Evolutionary conservation across 2,888 invertebrate genomes (phyloP).

Genomic region (Acheta domesticus): DNA sequence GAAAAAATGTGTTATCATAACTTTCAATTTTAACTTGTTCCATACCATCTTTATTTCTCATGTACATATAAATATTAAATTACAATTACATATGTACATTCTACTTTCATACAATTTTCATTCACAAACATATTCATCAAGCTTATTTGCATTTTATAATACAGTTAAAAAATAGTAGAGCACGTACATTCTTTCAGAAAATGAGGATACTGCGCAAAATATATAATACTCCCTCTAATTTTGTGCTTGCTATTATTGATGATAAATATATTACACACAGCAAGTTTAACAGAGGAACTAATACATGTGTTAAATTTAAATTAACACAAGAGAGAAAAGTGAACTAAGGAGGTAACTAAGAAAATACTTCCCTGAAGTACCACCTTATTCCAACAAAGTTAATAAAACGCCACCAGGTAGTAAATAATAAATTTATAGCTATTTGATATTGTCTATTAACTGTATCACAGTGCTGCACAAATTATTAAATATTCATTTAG

Average conservation of each 20-base stretch:
- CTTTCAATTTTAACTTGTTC: not conserved
- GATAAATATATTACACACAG: not conserved
- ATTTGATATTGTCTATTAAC: not conserved
- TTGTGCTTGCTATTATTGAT: not conserved
- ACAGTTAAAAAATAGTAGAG: slow-evolving; percentile 9
- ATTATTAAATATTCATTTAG: not conserved
- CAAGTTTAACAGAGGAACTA: not conserved
- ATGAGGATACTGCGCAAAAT: not conserved
- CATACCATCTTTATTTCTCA: not conserved
- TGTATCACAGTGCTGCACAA: slow-evolving; percentile 1
- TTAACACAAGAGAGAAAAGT: not conserved
- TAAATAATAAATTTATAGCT: not conserved
- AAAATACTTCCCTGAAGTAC: not conserved
- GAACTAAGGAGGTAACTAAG: not conserved
- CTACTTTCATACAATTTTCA: not conserved
- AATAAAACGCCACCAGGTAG: not conserved
- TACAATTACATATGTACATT: not conserved
- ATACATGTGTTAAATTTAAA: not conserved
- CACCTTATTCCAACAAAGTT: not conserved
- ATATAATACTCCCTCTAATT: not conserved
- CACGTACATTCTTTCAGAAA: not conserved
- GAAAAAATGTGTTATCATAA: not conserved
- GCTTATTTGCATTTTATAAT: not conserved
- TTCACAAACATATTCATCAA: not conserved
- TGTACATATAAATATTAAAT: slow-evolving; percentile 11